Evolutionary conservation across 2,797 vertebrate genomes (phyloP).

Genomic region (Paedocypris micromegethes): DNA sequence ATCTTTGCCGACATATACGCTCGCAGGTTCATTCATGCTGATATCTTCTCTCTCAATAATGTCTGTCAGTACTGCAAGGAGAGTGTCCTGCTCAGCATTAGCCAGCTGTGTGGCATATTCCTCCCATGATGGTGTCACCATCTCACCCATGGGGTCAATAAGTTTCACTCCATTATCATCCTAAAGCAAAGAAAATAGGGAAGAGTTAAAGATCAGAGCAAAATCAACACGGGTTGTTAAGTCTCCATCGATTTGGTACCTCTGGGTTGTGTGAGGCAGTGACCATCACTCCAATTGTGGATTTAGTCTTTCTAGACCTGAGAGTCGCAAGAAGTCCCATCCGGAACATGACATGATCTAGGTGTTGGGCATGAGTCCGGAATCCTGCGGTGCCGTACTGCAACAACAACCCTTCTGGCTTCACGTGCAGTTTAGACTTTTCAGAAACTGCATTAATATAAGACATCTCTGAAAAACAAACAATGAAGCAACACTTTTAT

Average conservation of each 20-base stretch:
- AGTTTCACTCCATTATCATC: constrained; percentile 95
- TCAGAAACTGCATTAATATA: constrained; percentile 64
- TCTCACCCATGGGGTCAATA: constrained; percentile 91
- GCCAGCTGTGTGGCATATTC: constrained; percentile 81
- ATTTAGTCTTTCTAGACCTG: constrained; percentile 75
- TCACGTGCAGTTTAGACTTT: constrained; percentile 69
- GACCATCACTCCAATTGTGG: constrained; percentile 91
- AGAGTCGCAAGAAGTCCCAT: constrained; percentile 86
- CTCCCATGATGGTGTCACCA: constrained; percentile 87
- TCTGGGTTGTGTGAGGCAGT: constrained; percentile 97
- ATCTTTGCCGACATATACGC: constrained; percentile 82
- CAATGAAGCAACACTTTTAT: constrained; percentile 44
- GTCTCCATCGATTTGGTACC: constrained; percentile 55
- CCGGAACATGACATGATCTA: constrained; percentile 91
- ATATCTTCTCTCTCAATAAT: constrained; percentile 76
- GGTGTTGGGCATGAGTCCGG: constrained; percentile 69
- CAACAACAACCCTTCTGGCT: constrained; percentile 72
- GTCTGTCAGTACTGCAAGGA: constrained; percentile 65
- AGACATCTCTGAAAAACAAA: constrained; percentile 67
- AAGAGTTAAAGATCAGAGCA: too few relatives aligned
- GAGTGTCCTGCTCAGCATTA: constrained; percentile 79
- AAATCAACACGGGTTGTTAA: too few relatives aligned
- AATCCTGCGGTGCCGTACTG: constrained; percentile 95
- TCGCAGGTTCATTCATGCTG: constrained; percentile 70
- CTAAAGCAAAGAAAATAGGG: constrained; percentile 53